phyloP scores from a whole-genome alignment of 2,113 vertebrate species.

The Oryzias javanicus region DNA sequence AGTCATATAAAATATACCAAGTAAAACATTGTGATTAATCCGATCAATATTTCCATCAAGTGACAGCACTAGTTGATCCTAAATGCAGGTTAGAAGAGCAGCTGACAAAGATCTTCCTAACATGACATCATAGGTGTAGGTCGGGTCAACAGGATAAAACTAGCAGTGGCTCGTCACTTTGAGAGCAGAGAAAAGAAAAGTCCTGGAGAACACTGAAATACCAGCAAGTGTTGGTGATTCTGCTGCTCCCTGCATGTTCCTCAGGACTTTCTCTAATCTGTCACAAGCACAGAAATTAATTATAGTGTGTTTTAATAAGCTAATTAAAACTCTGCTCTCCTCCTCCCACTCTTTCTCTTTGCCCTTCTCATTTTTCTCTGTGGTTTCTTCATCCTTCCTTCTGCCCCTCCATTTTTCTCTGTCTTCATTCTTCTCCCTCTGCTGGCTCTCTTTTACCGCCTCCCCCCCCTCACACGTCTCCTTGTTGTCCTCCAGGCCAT shows the following conservation, averaged over 20 bases:
- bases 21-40: too few species aligned
- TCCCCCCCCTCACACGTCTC: not conserved
- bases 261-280: constrained; percentile 58
- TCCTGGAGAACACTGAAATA: too few species aligned
- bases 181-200: too few species aligned
- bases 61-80: too few species aligned
- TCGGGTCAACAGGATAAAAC: too few species aligned
- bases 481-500: constrained; percentile 81
- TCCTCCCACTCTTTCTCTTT: constrained; percentile 11
- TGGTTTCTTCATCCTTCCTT: not conserved
- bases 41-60: too few species aligned
- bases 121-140: too few species aligned
- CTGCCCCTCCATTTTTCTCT: not conserved
- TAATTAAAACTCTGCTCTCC: constrained; percentile 41
- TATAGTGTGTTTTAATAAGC: constrained; percentile 52
- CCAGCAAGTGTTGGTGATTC: too few species aligned
- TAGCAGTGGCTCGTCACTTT: too few species aligned
- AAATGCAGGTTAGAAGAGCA: too few species aligned
- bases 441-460: not conserved
- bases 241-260: not conserved
- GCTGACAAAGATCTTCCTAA: too few species aligned
- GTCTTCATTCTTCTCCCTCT: not conserved
- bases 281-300: constrained; percentile 60
- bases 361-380: not conserved
- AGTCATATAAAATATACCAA: too few species aligned